Percentiles rank a stretch among this genome's conserved stretches.
These are phyloP conservation scores for Bellardia bayeri DNA, from an alignment of 2,888 invertebrate species.

Conservation along the genomic window DNA sequence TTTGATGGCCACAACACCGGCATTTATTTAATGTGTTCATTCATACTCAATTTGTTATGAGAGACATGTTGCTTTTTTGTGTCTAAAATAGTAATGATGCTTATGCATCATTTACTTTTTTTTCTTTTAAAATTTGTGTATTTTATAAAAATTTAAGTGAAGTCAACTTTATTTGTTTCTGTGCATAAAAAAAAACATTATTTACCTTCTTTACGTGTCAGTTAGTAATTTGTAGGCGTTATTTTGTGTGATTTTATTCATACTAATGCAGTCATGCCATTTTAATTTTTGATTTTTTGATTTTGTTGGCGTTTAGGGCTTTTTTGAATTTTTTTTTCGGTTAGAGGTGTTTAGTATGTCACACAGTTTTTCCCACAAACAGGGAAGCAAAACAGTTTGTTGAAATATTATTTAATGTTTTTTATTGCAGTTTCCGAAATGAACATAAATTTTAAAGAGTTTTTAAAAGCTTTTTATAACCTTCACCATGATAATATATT, in stretches of 20 bases:
- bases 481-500: too few relatives aligned
- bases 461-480: too few relatives aligned
- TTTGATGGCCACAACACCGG: not conserved
- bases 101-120: not conserved
- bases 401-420: too few relatives aligned
- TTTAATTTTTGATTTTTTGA: slow-evolving; percentile 5
- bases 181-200: not conserved
- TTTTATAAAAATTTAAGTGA: not conserved
- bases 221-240: slow-evolving; percentile 61
- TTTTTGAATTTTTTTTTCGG: not conserved
- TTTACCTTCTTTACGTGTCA: slow-evolving; percentile 46
- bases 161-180: slow-evolving; percentile 13
- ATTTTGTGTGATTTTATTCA: slow-evolving; percentile 51
- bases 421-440: too few relatives aligned
- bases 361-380: not conserved
- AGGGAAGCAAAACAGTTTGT: not conserved
- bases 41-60: slow-evolving; percentile 12
- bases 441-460: too few relatives aligned
- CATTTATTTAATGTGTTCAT: slow-evolving; percentile 10
- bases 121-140: not conserved
- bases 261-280: slow-evolving; percentile 52
- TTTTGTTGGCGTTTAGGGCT: not conserved
- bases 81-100: slow-evolving; percentile 5
- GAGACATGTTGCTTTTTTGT: not conserved
- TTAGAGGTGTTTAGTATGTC: not conserved